A percentile compares a stretch with the other conserved stretches of the same genome.
Conservation (phyloP, 1,140 invertebrate species). For the Rhopalosiphum maidis region DNA sequence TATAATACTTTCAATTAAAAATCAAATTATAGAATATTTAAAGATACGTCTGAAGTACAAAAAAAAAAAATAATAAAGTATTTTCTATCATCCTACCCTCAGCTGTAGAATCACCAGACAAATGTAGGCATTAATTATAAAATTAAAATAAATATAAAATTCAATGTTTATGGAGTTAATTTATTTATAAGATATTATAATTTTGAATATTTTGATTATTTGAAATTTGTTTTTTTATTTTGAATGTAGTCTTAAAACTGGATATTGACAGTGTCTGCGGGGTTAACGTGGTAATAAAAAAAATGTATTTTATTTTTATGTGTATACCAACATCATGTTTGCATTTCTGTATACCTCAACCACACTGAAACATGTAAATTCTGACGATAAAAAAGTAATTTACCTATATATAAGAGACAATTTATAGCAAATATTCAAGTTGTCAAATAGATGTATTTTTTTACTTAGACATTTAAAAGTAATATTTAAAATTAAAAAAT, state of each 20-base stretch:
- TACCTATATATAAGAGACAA: not conserved
- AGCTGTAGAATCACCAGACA: not conserved
- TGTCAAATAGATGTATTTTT: not conserved
- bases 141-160: conserved; percentile 16
- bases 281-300: not conserved
- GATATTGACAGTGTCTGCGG: not conserved
- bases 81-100: not conserved
- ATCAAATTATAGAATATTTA: not conserved
- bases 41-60: not conserved
- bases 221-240: not conserved
- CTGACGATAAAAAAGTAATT: not conserved
- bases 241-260: not conserved
- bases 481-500: not conserved
- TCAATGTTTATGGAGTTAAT: not conserved
- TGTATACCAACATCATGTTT: not conserved
- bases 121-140: not conserved
- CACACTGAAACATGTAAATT: not conserved
- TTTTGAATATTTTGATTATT: not conserved
- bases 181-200: not conserved
- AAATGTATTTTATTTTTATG: not conserved
- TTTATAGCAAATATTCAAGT: not conserved
- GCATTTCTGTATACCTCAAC: not conserved
- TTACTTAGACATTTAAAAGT: not conserved
- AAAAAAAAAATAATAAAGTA: not conserved
- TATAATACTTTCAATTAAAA: not conserved